Conservation (phyloP, 2,113 vertebrate genomes). For the Paedocypris sp. region DNA sequence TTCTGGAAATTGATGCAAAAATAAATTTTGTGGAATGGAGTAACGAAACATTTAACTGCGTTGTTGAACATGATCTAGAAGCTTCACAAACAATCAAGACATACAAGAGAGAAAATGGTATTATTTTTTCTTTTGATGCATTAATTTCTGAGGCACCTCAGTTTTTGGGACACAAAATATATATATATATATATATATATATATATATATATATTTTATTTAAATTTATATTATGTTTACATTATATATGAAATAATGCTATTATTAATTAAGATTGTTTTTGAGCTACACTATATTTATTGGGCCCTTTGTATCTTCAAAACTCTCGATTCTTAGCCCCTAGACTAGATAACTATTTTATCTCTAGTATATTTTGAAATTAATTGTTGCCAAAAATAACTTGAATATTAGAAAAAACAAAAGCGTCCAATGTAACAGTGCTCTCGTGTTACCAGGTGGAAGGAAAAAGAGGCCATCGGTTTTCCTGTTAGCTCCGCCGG, state of each 20-base stretch:
- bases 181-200: no score
- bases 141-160: not conserved
- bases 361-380: no score
- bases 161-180: no score
- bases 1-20: not conserved
- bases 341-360: no score
- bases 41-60: constrained; percentile 31
- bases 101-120: constrained; percentile 44
- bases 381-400: no score
- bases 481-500: constrained; percentile 52
- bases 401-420: no score
- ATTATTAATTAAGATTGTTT: no score
- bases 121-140: not conserved
- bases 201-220: not conserved
- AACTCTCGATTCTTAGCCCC: no score
- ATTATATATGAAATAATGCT: not conserved
- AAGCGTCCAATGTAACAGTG: no score
- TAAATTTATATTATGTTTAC: not conserved
- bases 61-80: not conserved
- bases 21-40: constrained; percentile 48
- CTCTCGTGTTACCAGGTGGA: constrained; percentile 47
- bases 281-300: no score
- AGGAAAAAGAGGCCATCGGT: constrained; percentile 24
- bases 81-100: accelerated
- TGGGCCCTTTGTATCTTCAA: no score